Base-by-base conservation (phyloP, 2,797 vertebrate genomes). In the Nannoperca australis region DNA sequence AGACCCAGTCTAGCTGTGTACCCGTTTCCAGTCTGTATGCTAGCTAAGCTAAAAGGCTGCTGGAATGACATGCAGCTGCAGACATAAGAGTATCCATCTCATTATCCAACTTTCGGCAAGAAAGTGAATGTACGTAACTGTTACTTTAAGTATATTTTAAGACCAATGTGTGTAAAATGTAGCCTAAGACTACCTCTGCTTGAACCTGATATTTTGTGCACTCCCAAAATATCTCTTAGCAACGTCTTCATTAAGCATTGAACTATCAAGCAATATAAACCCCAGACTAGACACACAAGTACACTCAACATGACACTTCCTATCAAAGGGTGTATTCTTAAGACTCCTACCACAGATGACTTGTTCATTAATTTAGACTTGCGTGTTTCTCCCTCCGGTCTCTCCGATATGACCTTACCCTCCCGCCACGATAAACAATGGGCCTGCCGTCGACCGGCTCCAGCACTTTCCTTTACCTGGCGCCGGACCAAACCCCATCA, bases 401-500 rank as follows among this genome's bases (percentile, higher is more conserved):
- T 72, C 85, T 79, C 82, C 18, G 20, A 58, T 58, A 63, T 90
- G 89, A 93, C 91, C 89, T 91, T 90, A 85, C 53, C 76, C 86
- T 88, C 76, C 87, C 45, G 36, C 58, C 76, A 61, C 3, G 34
- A 50, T 38, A 80, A 93, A 94, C 93, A 94, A 93, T 93, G 59
- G 88, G 58, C 38, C 79, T 22, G 62, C 83, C 65, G 85, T 42
- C 22, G 56, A 42, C 50, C 40, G 75, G 77, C 74, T 86, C 85
- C 87, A 81, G 72, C 71, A 63, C 77, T 90, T 89, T 91, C 89
- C 85, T 88, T 84, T 60, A 79, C 62, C 77, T 87, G 91, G 86
- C 78, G 0, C 70, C 0, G 45, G 44, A 75, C 84, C 92, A 89
- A 75, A 62, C 2, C 20, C 60, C 38, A 76, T 82, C 67, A 82